Base-by-base conservation (phyloP, 2,888 invertebrate genomes). In the Trimorus sp. region DNA sequence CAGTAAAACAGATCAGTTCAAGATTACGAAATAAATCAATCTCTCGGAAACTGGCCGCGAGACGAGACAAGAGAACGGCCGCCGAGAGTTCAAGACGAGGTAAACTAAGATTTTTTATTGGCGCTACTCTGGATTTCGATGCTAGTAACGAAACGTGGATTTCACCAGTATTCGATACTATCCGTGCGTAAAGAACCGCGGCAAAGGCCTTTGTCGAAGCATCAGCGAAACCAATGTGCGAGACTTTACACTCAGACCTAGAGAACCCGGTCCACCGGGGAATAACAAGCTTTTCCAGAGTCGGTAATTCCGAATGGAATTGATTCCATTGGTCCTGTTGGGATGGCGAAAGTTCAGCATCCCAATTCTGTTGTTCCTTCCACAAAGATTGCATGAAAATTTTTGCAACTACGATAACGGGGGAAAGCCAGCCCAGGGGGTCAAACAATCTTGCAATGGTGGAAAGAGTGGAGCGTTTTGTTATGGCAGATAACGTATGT, bases 401-500 rank as follows among this genome's bases (percentile, higher is more conserved):
- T 16, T 60, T 60, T 7, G 60, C 42, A 45, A 12, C 11, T 7
- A 60, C 26, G 7, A 45, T 16, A 5, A 60, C 14, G 1, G 60
- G 60, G 2, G 45, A 9, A 1, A 42, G 26, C 42, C 42, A 42
- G 5, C 60, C 60, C 8, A 16, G 26, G 2, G 60, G 60, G 11
- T 60, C 60, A n/a, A 45, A 60, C 14, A 60, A 26, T n/a, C 45
- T 15, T 16, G 60, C 60, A 38, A 45, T 26, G 16, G 16, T 26
- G 5, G 60, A 60, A 11, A 60, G 26, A 14, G 45, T 12, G 2
- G 60, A 6, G 0, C 60, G 37, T 26, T 60, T 60, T 2, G 45
- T 11, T 5, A 59, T 15, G 0, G 15, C n/a, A 12, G 11, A 3
- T 15, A 59, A 9, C 6, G 6, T 9, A 0, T 6, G 14, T 4